These are phyloP conservation scores for Oxystoma pomonae DNA, from an alignment of 2,888 invertebrate species.

Conservation along the genomic window DNA sequence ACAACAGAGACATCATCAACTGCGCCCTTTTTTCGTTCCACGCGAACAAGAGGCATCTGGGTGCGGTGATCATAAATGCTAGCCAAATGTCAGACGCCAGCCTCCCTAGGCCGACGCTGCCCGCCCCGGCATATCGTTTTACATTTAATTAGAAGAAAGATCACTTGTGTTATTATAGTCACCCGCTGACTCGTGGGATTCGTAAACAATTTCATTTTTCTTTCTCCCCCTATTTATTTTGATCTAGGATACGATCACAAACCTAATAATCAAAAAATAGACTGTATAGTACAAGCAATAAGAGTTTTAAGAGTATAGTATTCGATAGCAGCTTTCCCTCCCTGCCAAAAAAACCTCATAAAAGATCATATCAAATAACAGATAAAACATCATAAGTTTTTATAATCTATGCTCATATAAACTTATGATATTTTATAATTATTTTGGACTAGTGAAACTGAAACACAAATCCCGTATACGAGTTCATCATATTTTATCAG, in stretches of 20 bases:
- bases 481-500: no score
- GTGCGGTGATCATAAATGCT: background rate
- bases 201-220: constrained; percentile 9
- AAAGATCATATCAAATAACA: no score
- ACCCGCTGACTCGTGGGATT: background rate
- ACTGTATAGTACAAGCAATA: no score
- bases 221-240: background rate
- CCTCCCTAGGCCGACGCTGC: background rate
- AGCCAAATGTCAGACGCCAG: background rate
- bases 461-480: no score
- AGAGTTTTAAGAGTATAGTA: no score
- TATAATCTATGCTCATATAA: no score
- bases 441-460: no score
- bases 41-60: background rate
- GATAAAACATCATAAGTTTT: no score
- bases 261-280: no score
- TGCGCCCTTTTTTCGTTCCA: background rate
- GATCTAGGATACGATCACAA: background rate
- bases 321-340: no score
- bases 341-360: no score
- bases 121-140: background rate
- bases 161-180: background rate
- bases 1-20: background rate
- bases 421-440: no score
- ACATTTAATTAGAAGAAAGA: constrained; percentile 3